A percentile compares a stretch with the other conserved stretches of the same genome.
Evolutionary conservation across 2,888 invertebrate species (phyloP).

Genomic region (Acrobasis consociella): DNA sequence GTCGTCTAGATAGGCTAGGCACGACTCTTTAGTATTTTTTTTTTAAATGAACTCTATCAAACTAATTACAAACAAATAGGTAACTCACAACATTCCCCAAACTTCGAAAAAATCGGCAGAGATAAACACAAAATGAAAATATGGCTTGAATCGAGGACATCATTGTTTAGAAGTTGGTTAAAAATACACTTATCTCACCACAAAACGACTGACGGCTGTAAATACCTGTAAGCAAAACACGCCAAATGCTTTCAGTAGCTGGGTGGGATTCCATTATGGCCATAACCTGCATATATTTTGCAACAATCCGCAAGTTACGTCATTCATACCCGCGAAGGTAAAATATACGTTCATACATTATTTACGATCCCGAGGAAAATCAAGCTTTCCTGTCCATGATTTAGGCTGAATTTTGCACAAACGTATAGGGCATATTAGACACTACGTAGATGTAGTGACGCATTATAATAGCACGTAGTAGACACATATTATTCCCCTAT

Average conservation of each 20-base stretch:
- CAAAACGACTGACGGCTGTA: neutral
- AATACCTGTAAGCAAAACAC: constrained; percentile 1
- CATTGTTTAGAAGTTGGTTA: no score
- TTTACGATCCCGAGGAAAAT: neutral
- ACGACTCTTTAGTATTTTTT: no score
- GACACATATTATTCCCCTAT: constrained; percentile 8
- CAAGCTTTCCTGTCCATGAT: neutral
- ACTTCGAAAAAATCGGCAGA: no score
- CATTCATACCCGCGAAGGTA: constrained; percentile 7
- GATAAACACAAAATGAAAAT: no score
- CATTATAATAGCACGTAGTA: constrained; percentile 5
- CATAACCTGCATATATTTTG: constrained; percentile 22
- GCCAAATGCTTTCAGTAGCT: constrained; percentile 15
- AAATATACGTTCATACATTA: constrained; percentile 13
- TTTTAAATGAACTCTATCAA: no score
- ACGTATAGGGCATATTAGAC: neutral
- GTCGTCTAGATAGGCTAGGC: no score
- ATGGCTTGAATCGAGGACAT: no score
- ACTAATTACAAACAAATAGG: no score
- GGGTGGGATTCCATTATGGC: constrained; percentile 14
- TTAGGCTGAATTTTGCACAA: neutral
- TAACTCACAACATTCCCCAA: no score
- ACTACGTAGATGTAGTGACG: neutral
- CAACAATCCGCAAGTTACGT: constrained; percentile 15
- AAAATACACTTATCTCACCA: neutral